Percentiles rank a stretch among this genome's conserved stretches.
Evolutionary conservation across 1,140 invertebrate genomes (phyloP).

Genomic region (Lepidurus apus): DNA sequence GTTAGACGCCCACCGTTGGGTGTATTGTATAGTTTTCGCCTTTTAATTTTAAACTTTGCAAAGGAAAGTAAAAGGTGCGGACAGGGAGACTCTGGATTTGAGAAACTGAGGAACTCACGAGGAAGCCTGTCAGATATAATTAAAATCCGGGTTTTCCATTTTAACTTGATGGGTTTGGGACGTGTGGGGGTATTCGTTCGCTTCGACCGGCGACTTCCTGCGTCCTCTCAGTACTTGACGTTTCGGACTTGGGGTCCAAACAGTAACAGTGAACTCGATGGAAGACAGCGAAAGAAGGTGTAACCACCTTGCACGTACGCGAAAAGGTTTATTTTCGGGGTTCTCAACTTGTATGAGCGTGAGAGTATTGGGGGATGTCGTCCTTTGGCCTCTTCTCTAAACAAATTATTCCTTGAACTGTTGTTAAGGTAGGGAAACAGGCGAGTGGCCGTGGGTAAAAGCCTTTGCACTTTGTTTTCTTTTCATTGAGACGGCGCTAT

Average conservation of each 20-base stretch:
- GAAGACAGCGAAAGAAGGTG: background rate
- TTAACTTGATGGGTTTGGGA: background rate
- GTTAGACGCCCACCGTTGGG: too few species aligned
- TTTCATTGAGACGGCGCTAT: slow-evolving; percentile 21
- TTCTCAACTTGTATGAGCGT: background rate
- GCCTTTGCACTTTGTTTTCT: slow-evolving; percentile 13
- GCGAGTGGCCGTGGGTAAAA: background rate
- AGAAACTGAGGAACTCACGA: too few species aligned
- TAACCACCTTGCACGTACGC: background rate
- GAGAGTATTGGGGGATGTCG: background rate
- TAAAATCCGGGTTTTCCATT: too few species aligned
- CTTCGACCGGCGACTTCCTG: background rate
- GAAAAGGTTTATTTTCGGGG: background rate
- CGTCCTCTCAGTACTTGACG: background rate
- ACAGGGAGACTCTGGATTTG: too few species aligned
- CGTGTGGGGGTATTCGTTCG: background rate
- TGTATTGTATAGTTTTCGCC: too few species aligned
- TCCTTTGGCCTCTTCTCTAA: background rate
- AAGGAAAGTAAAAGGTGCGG: too few species aligned
- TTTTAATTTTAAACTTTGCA: too few species aligned
- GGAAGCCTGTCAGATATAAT: too few species aligned
- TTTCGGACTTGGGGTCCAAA: background rate
- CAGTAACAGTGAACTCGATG: background rate
- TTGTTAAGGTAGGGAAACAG: background rate
- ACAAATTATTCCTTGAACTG: slow-evolving; percentile 22